Evolutionary conservation across 2,797 vertebrate species (phyloP).

Genomic region (Parotocinclus haroldoi): DNA sequence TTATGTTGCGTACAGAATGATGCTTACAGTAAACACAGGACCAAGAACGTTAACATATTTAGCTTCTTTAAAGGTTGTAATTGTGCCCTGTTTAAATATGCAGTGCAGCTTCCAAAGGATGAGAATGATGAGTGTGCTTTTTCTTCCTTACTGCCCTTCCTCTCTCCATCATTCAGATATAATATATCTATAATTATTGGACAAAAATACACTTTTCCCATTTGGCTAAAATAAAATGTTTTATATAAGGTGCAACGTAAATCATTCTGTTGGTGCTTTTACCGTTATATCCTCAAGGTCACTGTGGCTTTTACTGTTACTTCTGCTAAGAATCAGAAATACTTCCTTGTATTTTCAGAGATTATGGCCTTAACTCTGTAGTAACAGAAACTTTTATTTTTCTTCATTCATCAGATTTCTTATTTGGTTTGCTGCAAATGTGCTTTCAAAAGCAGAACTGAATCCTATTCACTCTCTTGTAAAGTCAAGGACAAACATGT

Average conservation of each 20-base stretch:
- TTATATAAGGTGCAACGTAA: background rate
- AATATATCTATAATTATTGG: too few species aligned
- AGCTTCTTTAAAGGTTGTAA: slow-evolving; percentile 71
- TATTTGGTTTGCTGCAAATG: slow-evolving; percentile 10
- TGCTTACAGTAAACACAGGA: slow-evolving; percentile 71
- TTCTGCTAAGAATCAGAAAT: background rate
- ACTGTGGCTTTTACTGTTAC: background rate
- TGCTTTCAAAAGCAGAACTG: slow-evolving; percentile 17
- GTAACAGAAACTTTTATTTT: slow-evolving; percentile 2
- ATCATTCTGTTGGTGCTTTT: slow-evolving; percentile 2
- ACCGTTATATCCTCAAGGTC: slow-evolving; percentile 18
- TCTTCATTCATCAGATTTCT: slow-evolving; percentile 19
- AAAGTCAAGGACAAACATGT: slow-evolving; percentile 23
- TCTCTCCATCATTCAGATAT: background rate
- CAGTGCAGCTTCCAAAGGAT: background rate
- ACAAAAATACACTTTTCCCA: too few species aligned
- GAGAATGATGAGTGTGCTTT: background rate
- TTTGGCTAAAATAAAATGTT: background rate
- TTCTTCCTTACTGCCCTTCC: background rate
- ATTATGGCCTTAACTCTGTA: background rate
- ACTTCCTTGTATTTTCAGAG: slow-evolving; percentile 7
- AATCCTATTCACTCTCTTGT: slow-evolving; percentile 17
- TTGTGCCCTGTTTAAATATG: slow-evolving; percentile 68
- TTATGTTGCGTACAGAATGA: slow-evolving; percentile 75
- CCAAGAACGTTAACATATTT: slow-evolving; percentile 69